phyloP scores from a whole-genome alignment of 2,113 vertebrate genomes.

The Grantiella picta region DNA sequence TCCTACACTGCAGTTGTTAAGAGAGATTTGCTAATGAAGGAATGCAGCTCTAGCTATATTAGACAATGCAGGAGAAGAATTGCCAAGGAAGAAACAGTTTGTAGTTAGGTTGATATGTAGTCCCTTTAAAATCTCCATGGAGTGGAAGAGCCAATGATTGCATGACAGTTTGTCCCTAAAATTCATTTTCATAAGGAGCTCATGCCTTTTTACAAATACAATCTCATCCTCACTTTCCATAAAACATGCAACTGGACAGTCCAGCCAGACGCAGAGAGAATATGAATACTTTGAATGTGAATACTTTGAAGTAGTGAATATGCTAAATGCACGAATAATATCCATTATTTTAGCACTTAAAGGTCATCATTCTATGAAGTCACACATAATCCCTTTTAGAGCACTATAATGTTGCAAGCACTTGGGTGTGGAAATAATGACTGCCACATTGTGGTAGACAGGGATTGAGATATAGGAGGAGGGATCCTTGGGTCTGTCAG shows the following conservation, averaged over 20 bases:
- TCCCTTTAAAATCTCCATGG: conserved; percentile 35
- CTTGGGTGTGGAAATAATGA: background rate
- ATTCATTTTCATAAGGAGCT: conserved; percentile 66
- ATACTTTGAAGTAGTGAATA: conserved; percentile 59
- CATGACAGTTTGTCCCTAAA: conserved; percentile 63
- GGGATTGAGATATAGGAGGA: background rate
- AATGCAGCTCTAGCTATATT: conserved; percentile 23
- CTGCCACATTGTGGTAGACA: background rate
- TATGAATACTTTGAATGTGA: conserved; percentile 70
- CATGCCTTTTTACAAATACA: conserved; percentile 63
- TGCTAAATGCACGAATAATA: conserved; percentile 30
- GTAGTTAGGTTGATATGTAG: background rate
- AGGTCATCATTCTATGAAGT: background rate
- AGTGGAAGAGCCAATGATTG: conserved; percentile 45
- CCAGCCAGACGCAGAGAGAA: conserved; percentile 5
- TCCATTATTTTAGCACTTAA: conserved; percentile 18
- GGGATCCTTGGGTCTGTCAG: conserved; percentile 5
- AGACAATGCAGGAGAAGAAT: background rate
- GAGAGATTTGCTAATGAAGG: background rate
- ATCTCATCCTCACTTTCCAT: conserved; percentile 69
- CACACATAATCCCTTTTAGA: background rate
- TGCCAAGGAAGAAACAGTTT: background rate
- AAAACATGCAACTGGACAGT: conserved; percentile 70
- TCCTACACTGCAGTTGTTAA: background rate
- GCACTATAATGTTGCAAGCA: background rate